These are phyloP conservation scores for Callitettix versicolor DNA, from an alignment of 1,140 invertebrate species.

Conservation along the genomic window DNA sequence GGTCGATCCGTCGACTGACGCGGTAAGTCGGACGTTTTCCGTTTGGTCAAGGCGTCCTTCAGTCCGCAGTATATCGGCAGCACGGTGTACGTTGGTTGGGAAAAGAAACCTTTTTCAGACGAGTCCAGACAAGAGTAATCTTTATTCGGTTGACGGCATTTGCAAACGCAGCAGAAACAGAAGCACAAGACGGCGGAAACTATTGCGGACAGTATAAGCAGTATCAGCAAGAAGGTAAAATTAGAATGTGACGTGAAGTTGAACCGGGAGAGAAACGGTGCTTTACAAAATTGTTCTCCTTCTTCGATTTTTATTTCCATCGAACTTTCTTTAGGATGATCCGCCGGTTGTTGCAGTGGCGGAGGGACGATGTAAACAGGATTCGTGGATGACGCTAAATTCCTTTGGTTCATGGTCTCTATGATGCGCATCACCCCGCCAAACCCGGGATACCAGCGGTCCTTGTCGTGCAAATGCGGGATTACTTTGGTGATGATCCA, in stretches of 20 bases:
- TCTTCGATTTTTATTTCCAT: not conserved
- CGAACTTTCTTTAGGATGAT: not conserved
- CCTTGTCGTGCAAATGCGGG: slow-evolving; percentile 19
- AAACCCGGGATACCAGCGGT: slow-evolving; percentile 22
- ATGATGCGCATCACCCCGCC: slow-evolving; percentile 22
- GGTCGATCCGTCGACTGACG: too few species aligned
- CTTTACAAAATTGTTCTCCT: not conserved
- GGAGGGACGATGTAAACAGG: not conserved
- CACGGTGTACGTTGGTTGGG: not conserved
- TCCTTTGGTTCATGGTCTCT: slow-evolving; percentile 22
- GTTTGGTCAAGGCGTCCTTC: not conserved
- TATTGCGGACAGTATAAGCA: not conserved
- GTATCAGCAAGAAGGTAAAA: not conserved
- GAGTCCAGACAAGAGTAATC: too few species aligned
- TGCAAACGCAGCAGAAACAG: not conserved
- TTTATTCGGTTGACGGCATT: not conserved
- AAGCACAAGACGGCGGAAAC: not conserved
- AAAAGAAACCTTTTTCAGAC: too few species aligned
- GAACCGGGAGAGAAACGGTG: not conserved
- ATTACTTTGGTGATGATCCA: slow-evolving; percentile 17
- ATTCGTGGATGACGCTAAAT: not conserved
- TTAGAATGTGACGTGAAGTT: too few species aligned
- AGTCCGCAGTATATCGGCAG: not conserved
- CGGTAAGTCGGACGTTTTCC: too few species aligned
- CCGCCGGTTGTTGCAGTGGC: not conserved